These are phyloP conservation scores for Mustela lutreola DNA, from an alignment of 2,113 vertebrate genomes.

Conservation along the genomic window DNA sequence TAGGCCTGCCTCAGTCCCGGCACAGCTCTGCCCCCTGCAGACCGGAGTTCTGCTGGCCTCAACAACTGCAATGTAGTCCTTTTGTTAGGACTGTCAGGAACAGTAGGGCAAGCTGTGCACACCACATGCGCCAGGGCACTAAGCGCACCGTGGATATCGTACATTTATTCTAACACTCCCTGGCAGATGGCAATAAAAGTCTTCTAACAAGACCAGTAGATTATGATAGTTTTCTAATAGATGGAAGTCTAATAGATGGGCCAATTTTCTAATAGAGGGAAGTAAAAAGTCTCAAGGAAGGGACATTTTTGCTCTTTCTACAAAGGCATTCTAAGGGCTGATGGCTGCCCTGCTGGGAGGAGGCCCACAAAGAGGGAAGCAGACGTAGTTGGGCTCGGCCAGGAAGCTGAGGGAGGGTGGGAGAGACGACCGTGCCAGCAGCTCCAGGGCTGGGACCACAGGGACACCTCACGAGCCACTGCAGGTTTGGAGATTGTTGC, in stretches of 20 bases:
- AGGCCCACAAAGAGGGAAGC: not conserved
- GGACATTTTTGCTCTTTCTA: not conserved
- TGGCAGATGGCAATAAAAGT: not conserved
- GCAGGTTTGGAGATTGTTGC: not conserved
- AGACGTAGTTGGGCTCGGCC: not conserved
- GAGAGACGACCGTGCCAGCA: fast-evolving
- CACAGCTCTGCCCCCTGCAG: not conserved
- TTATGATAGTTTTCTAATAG: not conserved
- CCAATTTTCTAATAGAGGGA: not conserved
- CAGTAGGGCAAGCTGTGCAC: not conserved
- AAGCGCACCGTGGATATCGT: not conserved
- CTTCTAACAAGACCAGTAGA: not conserved
- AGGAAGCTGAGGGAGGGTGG: not conserved
- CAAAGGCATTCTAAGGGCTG: not conserved
- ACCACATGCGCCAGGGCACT: not conserved
- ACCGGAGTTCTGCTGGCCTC: not conserved
- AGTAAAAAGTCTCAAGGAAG: not conserved
- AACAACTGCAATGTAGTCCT: not conserved
- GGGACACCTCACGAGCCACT: not conserved
- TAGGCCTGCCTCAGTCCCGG: not conserved
- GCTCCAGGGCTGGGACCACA: not conserved
- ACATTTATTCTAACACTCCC: not conserved
- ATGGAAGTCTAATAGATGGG: not conserved
- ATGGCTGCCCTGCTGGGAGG: not conserved
- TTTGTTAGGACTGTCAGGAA: not conserved